phyloP scores from a whole-genome alignment of 2,113 vertebrate genomes.

The Ictalurus punctatus region DNA sequence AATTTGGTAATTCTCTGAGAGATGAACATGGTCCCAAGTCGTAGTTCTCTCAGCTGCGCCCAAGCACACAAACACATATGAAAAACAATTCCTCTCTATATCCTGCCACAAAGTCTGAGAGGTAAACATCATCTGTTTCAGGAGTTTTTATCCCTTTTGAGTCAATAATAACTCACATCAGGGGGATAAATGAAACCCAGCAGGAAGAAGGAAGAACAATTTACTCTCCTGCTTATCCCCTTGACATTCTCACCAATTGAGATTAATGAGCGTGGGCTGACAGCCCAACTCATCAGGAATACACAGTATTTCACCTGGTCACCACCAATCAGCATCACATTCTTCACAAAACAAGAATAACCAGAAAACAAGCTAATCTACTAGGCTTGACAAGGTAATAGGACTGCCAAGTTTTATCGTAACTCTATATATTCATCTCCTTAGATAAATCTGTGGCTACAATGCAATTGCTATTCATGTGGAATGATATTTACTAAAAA shows the following conservation, averaged over 20 bases:
- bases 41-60: neutral
- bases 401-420: neutral
- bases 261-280: conserved; percentile 70
- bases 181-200: conserved; percentile 73
- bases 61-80: conserved; percentile 29
- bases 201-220: conserved; percentile 69
- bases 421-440: neutral
- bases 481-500: neutral
- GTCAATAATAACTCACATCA: conserved; percentile 72
- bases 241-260: conserved; percentile 70
- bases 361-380: conserved; percentile 18
- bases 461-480: neutral
- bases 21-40: neutral
- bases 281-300: conserved; percentile 59
- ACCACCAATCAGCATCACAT: conserved; percentile 25
- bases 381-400: conserved; percentile 8
- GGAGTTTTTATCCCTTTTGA: conserved; percentile 59
- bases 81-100: conserved; percentile 40
- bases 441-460: neutral
- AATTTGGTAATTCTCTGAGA: neutral
- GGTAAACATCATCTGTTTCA: conserved; percentile 76
- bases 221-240: conserved; percentile 64
- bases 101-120: conserved; percentile 54
- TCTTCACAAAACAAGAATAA: neutral
- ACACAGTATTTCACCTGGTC: conserved; percentile 37